Percentiles rank a stretch among this genome's conserved stretches.
Conservation (phyloP, 2,113 vertebrate genomes). For the Arizona elegans region DNA sequence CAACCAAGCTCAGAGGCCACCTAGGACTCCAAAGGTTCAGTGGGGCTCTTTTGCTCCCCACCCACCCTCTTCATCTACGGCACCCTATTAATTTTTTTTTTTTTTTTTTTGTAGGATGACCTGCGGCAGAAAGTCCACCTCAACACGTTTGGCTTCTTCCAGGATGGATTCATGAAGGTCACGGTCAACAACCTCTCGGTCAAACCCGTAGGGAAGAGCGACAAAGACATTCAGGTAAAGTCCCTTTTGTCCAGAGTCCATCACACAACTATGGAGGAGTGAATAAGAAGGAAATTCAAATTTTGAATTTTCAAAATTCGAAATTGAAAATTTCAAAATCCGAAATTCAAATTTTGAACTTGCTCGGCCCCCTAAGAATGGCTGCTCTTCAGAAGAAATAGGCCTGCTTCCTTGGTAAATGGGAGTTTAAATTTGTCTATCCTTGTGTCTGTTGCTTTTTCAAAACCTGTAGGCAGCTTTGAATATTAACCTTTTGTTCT, state of each 20-base stretch:
- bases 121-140: conserved; percentile 82
- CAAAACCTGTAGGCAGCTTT: not conserved
- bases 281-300: not conserved
- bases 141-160: conserved; percentile 87
- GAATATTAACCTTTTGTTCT: not conserved
- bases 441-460: not conserved
- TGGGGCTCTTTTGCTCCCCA: not conserved
- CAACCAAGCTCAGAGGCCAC: not conserved
- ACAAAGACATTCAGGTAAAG: conserved; percentile 60
- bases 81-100: not conserved
- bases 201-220: conserved; percentile 11
- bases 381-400: not conserved
- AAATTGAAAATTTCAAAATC: no score
- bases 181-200: conserved; percentile 73
- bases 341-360: not conserved
- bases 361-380: not conserved
- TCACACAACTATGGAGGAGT: not conserved
- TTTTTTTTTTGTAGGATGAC: conserved; percentile 46
- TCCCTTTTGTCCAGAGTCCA: not conserved
- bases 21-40: not conserved
- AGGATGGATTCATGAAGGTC: conserved; percentile 79
- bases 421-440: not conserved
- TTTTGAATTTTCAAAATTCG: no score
- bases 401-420: not conserved
- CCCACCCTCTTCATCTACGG: no score